Percentiles rank a stretch among this genome's conserved stretches.
phyloP scores from a whole-genome alignment of 30 jellyfish, hydroid and myxozoan species.

The Hydractinia symbiolongicarpus region DNA sequence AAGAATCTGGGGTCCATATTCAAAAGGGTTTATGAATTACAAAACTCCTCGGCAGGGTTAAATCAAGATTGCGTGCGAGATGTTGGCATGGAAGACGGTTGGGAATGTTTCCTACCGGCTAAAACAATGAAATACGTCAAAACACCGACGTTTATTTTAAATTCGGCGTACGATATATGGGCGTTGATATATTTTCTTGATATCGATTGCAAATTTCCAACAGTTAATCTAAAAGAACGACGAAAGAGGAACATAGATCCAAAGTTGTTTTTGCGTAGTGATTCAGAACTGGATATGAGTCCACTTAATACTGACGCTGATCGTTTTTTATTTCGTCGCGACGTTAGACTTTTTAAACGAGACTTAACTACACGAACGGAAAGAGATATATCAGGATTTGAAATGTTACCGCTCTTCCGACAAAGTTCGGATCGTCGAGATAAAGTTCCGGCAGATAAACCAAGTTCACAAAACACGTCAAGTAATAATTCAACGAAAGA shows the following conservation, averaged over 20 bases:
- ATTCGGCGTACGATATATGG: slow-evolving; percentile 99
- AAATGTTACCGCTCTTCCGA: slow-evolving; percentile 82
- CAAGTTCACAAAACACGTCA: not conserved
- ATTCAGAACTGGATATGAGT: slow-evolving; percentile 21
- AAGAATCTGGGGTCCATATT: slow-evolving; percentile 76
- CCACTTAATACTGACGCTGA: not conserved
- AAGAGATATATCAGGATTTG: slow-evolving; percentile 96
- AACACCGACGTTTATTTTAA: slow-evolving; percentile 81
- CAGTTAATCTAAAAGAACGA: slow-evolving; percentile 22
- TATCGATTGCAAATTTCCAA: slow-evolving; percentile 90
- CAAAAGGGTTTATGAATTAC: slow-evolving; percentile 84
- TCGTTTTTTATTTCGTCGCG: slow-evolving; percentile 22
- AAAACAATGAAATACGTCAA: slow-evolving; percentile 65
- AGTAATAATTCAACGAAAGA: no score
- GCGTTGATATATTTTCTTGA: slow-evolving; percentile 94
- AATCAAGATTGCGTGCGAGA: slow-evolving; percentile 73
- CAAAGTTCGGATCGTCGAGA: not conserved
- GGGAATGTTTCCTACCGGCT: slow-evolving; percentile 97
- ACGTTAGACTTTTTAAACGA: not conserved
- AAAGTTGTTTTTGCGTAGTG: slow-evolving; percentile 6
- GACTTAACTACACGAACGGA: not conserved
- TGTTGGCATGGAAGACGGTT: slow-evolving; percentile 61
- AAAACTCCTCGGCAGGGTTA: slow-evolving; percentile 74
- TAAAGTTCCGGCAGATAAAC: not conserved
- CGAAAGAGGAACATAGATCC: slow-evolving; percentile 38